Evolutionary conservation across 2,888 invertebrate species (phyloP), one percentile per base, ranked within the genome.

Genomic region (Drosophila infuscata): DNA sequence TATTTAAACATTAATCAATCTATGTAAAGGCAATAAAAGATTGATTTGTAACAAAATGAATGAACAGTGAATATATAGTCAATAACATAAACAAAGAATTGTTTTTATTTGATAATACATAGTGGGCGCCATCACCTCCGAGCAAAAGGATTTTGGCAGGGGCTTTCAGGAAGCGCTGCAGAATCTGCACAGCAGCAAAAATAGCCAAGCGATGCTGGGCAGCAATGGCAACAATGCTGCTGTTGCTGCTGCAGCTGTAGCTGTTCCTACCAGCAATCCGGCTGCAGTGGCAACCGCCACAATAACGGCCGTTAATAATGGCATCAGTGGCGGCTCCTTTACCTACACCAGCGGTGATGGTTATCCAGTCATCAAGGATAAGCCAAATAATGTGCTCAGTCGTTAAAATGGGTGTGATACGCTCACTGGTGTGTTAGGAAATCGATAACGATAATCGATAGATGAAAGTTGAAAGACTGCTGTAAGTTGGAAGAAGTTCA

Each of bases 111-210:
- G 20, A 25, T 25, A 25, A 25, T 25, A 25, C 20, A 25, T 25
- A 65, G 74, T 87, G 32, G 83, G 89, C 9, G 74, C 81, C 17
- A 86, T 95, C 5, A 98, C 98, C 30, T 97, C 97, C 83, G 98
- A 98, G 91, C 98, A 99, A 92, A 98, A 98, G 92, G 94, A 95
- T 83, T 98, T 97, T 93, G 97, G 96, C 60, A 96, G 96, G 61
- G 98, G 98, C 20, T 98, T 98, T 93, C 96, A 96, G 53, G 98
- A 98, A 90, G 98, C 98, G 8, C 94, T 99, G 64, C 97, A 97
- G 91, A 96, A 97, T 93, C 94, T 99, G 41, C 97, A 97, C 89
- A 96, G 96, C 92, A 95, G 95, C 81, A 96, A 96, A 87, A 95
- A 95, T 70, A 94, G 95, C 17, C 94, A 94, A 78, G 91, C 93